These are phyloP conservation scores for Harmothoe impar DNA, from an alignment of 2,888 invertebrate species.

Conservation along the genomic window DNA sequence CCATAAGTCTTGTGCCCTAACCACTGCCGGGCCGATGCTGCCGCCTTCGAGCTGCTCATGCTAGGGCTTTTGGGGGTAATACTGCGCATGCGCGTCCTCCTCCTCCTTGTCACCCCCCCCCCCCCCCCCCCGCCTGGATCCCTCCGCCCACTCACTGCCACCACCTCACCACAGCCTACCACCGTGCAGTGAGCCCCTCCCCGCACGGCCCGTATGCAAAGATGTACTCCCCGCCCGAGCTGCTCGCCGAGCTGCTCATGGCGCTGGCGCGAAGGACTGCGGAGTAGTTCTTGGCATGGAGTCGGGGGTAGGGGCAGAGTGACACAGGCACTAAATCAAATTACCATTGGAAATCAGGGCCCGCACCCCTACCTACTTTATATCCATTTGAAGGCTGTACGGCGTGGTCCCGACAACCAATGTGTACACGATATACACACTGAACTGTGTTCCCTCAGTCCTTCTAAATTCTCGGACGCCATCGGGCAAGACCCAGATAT, in stretches of 20 bases:
- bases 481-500: too few relatives aligned
- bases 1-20: conserved; percentile 8
- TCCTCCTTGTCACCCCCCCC: neutral
- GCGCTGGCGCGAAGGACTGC: neutral
- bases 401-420: too few relatives aligned
- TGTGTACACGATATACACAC: too few relatives aligned
- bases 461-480: too few relatives aligned
- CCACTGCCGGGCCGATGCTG: neutral
- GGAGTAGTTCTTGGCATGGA: neutral
- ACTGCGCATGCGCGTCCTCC: neutral
- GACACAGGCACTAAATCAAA: conserved; percentile 23
- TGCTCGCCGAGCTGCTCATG: neutral
- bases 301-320: neutral
- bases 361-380: too few relatives aligned
- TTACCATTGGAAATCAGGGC: conserved; percentile 7
- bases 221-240: neutral
- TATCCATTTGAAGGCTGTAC: too few relatives aligned
- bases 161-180: neutral
- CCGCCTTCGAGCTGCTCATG: neutral
- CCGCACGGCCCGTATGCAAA: neutral
- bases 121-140: neutral
- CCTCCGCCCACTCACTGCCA: neutral
- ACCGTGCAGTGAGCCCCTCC: neutral
- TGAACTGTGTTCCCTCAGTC: too few relatives aligned
- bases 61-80: conserved; percentile 12